Conservation (phyloP, 2,113 vertebrate species). For the Poeciliopsis occidentalis region DNA sequence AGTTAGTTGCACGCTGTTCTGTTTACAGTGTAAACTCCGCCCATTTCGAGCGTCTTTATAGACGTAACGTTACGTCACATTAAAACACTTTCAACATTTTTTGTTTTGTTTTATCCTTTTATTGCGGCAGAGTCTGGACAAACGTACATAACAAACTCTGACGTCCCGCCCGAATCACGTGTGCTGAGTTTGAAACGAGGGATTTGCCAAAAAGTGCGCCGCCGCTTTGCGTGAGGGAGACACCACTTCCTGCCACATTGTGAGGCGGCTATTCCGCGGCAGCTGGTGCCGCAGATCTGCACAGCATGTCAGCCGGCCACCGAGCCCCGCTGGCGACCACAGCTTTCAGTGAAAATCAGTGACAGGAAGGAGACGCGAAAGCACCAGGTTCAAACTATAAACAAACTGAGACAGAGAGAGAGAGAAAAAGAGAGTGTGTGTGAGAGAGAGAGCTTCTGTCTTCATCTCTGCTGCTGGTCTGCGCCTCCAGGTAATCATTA, state of each 20-base stretch:
- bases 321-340: neutral
- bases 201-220: conserved; percentile 34
- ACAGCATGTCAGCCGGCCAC: neutral
- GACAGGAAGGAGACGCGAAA: conserved; percentile 18
- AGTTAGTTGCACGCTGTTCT: no score
- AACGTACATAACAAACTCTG: conserved; percentile 37
- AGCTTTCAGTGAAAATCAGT: neutral
- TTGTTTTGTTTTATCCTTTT: neutral
- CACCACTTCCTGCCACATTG: conserved; percentile 70
- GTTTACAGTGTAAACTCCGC: no score
- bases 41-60: no score
- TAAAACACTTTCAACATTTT: neutral
- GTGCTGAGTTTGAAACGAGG: conserved; percentile 6
- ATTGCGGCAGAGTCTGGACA: conserved; percentile 21
- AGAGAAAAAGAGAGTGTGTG: neutral
- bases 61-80: neutral
- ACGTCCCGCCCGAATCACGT: conserved; percentile 19
- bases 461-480: neutral
- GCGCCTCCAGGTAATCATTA: neutral
- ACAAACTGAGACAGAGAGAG: neutral
- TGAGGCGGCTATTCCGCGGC: conserved; percentile 44
- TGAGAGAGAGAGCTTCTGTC: neutral
- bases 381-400: neutral
- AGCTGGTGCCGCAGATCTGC: conserved; percentile 5
- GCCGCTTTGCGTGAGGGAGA: rapidly evolving